Percentiles rank a stretch among this genome's conserved stretches.
Conservation (phyloP, 2,113 vertebrate genomes). For the Leptobrachium ailaonicum region DNA sequence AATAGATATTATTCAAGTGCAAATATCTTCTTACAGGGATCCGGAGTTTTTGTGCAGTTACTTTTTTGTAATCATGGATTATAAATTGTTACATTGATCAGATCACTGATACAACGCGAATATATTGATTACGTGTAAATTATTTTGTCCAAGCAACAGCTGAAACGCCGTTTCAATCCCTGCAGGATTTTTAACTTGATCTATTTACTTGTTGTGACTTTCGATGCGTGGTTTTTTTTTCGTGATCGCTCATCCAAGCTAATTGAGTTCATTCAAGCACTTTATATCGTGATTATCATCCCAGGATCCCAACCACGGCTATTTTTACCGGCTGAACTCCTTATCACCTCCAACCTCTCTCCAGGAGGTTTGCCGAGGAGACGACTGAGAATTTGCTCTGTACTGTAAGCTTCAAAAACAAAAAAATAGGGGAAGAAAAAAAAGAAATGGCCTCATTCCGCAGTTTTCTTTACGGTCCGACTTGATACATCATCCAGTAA, state of each 20-base stretch:
- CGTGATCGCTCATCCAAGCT: slow-evolving; percentile 8
- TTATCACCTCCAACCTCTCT: slow-evolving; percentile 34
- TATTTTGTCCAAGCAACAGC: too few relatives aligned
- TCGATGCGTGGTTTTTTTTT: not conserved
- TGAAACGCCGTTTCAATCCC: too few relatives aligned
- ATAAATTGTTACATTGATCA: too few relatives aligned
- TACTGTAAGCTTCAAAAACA: slow-evolving; percentile 14
- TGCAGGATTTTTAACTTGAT: too few relatives aligned
- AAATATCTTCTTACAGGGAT: too few relatives aligned
- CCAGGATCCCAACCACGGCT: not conserved
- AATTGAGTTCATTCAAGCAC: slow-evolving; percentile 21
- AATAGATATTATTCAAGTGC: too few relatives aligned
- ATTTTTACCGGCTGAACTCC: slow-evolving; percentile 36
- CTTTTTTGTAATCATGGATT: too few relatives aligned
- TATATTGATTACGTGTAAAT: too few relatives aligned
- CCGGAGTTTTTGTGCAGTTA: too few relatives aligned
- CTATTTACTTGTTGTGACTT: slow-evolving; percentile 23
- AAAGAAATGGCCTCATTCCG: slow-evolving; percentile 3
- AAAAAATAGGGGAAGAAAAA: slow-evolving; percentile 11
- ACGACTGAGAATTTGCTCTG: not conserved
- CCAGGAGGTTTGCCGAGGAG: slow-evolving; percentile 9
- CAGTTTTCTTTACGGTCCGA: not conserved
- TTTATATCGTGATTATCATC: slow-evolving; percentile 6
- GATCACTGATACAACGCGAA: too few relatives aligned
- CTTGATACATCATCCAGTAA: slow-evolving; percentile 18